Evolutionary conservation across 64 coral and sea anemone genomes (phyloP).

Genomic region (Cladopsammia gracilis): DNA sequence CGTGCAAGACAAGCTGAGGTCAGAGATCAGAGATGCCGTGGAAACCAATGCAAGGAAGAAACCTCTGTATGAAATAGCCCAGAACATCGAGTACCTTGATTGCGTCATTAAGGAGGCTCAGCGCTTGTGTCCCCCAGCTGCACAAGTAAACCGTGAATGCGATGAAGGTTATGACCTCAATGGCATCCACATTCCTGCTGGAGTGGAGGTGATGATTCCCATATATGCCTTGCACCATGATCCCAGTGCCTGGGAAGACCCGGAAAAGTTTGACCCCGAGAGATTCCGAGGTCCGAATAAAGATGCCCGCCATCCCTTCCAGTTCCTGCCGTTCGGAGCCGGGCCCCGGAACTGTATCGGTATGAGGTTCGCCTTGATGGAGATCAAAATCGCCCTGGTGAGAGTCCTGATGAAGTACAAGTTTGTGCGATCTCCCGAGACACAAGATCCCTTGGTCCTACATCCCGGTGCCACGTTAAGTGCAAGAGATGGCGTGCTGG

Average conservation of each 20-base stretch:
- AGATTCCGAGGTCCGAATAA: conserved; percentile 45
- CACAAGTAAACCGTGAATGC: conserved; percentile 39
- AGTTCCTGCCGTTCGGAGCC: conserved; percentile 61
- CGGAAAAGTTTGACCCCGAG: conserved; percentile 68
- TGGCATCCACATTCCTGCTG: conserved; percentile 52
- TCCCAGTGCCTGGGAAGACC: conserved; percentile 56
- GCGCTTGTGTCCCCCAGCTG: conserved; percentile 37
- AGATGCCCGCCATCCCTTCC: conserved; percentile 31
- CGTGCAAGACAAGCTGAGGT: conserved; percentile 59
- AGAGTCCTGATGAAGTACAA: conserved; percentile 41
- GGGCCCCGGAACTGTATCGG: conserved; percentile 61
- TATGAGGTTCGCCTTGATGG: conserved; percentile 54
- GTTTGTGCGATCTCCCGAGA: conserved; percentile 46
- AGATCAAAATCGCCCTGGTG: conserved; percentile 53
- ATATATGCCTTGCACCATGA: conserved; percentile 77
- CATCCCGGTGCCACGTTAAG: neutral
- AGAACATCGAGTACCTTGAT: conserved; percentile 64
- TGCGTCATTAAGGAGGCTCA: conserved; percentile 66
- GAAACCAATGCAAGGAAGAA: conserved; percentile 15
- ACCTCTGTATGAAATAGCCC: conserved; percentile 43
- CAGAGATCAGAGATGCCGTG: conserved; percentile 13
- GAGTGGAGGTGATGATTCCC: conserved; percentile 43
- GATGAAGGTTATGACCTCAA: conserved; percentile 44
- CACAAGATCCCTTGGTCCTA: conserved; percentile 40
- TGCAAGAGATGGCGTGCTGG: too few species aligned